Evolutionary conservation across 2,113 vertebrate genomes (phyloP).

Genomic region (Ibidorhyncha struthersii): DNA sequence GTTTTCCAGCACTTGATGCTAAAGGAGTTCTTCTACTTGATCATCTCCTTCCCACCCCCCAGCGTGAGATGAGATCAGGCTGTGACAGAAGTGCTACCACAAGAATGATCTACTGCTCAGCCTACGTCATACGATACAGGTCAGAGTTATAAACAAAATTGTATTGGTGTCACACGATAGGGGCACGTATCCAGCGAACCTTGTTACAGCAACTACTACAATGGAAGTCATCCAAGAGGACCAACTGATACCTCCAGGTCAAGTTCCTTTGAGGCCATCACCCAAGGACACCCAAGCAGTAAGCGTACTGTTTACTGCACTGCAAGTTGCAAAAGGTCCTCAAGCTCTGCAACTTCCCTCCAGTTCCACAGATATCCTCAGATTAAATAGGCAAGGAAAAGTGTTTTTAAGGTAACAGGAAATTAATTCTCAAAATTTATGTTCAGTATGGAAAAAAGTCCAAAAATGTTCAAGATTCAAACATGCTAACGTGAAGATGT

Average conservation of each 20-base stretch:
- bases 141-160: constrained; percentile 49
- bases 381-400: not conserved
- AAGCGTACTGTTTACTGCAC: not conserved
- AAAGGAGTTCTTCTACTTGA: not conserved
- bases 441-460: not conserved
- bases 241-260: constrained; percentile 41
- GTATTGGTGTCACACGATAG: constrained; percentile 42
- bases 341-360: not conserved
- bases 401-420: not conserved
- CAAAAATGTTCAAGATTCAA: not conserved
- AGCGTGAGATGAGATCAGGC: not conserved
- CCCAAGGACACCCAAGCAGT: constrained; percentile 9
- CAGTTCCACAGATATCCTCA: not conserved
- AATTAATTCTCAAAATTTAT: not conserved
- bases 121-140: not conserved
- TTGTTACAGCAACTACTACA: constrained; percentile 41
- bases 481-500: rapidly evolving
- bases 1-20: not conserved
- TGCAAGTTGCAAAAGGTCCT: not conserved
- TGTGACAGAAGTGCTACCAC: not conserved
- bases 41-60: not conserved
- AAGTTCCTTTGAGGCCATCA: constrained; percentile 32
- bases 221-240: constrained; percentile 54
- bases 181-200: not conserved
- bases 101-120: not conserved